Base-by-base conservation (phyloP, 2,113 vertebrate genomes). In the Platichthys flesus region DNA sequence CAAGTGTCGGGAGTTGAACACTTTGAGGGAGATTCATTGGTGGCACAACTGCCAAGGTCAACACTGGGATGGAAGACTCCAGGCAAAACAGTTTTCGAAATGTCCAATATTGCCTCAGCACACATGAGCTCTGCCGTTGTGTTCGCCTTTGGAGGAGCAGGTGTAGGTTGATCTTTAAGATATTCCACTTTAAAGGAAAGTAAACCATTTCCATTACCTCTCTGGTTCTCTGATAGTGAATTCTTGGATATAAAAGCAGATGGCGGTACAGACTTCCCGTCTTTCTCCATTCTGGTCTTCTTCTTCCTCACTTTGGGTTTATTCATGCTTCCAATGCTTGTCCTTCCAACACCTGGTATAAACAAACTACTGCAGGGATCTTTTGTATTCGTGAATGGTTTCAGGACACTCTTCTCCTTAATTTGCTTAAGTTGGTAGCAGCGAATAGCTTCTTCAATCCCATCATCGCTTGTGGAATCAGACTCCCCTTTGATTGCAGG, bases 61-160 rank as follows among this genome's bases (percentile, higher is more conserved):
- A 85, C 28, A 0, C 82, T 68, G 5, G 87, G 92, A 70, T 91
- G 93, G 78, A 90, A 89, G 9, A 92, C 89, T 21, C 62, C 91
- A 0, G 97, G 96, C 94, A 98, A 94, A 64, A 99, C 96, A 0
- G 97, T 93, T 88, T 98, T 98, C 62, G 97, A 99, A 85, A 99
- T 99, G 94, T 99, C 97, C 71, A 99, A 93, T 84, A 99, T 99
- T 0, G 98, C 97, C 90, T 99, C 97, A 0, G 98, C 97, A 14
- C 97, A 98, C 97, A 99, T 96, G 24, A 99, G 94, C 76, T 99
- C 97, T 0, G 96, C 94, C 0, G 96, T 94, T 0, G 97, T 95
- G 72, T 97, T 97, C 0, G 91, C 96, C 24, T 94, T 95, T 84
- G 94, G 2, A 57, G 81, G 85, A 20, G 83, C 54, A 24, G 85